Percentiles rank a stretch among this genome's conserved stretches.
phyloP scores from a whole-genome alignment of 2,797 vertebrate genomes.

The Brachymystax lenok region DNA sequence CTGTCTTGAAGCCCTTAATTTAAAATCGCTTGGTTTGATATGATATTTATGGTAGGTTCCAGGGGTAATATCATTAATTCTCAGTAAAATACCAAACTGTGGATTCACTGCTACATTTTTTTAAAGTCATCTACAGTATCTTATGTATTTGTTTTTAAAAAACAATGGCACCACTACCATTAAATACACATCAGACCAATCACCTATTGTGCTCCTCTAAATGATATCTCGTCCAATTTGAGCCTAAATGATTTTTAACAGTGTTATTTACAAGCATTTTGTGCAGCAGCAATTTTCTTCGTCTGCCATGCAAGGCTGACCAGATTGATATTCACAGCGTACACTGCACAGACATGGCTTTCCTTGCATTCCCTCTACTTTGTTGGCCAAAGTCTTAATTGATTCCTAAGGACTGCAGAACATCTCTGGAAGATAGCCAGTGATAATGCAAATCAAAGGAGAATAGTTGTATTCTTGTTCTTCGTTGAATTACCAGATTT shows the following conservation, averaged over 20 bases:
- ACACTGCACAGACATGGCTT: slow-evolving; percentile 18
- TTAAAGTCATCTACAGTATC: background rate
- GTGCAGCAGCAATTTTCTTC: slow-evolving; percentile 24
- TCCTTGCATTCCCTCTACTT: background rate
- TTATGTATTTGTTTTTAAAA: background rate
- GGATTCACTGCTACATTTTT: no score
- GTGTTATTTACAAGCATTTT: slow-evolving; percentile 32
- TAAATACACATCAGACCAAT: slow-evolving; percentile 24
- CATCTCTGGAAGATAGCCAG: slow-evolving; percentile 23
- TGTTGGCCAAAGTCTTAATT: slow-evolving; percentile 27
- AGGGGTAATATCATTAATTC: background rate
- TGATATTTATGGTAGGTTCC: background rate
- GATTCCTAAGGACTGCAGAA: slow-evolving; percentile 34
- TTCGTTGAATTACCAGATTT: slow-evolving; percentile 2
- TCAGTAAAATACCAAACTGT: no score
- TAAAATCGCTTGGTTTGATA: no score
- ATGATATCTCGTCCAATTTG: slow-evolving; percentile 29
- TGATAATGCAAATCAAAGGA: slow-evolving; percentile 13
- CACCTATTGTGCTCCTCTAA: slow-evolving; percentile 20
- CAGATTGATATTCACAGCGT: slow-evolving; percentile 31
- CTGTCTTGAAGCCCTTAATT: no score
- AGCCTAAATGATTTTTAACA: slow-evolving; percentile 36
- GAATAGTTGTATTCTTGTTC: slow-evolving; percentile 15
- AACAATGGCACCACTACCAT: slow-evolving; percentile 18
- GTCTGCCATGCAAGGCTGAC: slow-evolving; percentile 22